phyloP scores from a whole-genome alignment of 1,140 invertebrate genomes.

The Neotoxoptera formosana region DNA sequence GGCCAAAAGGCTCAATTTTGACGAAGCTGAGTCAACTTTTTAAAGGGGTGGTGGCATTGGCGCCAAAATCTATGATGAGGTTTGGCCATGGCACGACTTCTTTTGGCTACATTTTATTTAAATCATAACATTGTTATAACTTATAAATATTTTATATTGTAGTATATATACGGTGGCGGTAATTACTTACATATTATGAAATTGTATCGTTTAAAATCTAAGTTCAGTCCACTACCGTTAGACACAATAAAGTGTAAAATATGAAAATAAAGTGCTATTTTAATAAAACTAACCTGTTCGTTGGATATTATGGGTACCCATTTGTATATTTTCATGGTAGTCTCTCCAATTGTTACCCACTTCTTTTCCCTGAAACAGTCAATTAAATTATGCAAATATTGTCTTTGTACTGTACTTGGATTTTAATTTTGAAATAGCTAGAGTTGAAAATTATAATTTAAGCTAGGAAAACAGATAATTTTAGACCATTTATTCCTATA shows the following conservation, averaged over 20 bases:
- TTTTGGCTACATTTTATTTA: no score
- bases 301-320: slow-evolving; percentile 91
- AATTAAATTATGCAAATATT: background rate
- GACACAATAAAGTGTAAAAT: background rate
- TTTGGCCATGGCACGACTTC: no score
- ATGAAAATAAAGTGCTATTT: slow-evolving; percentile 60
- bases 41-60: no score
- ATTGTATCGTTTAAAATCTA: no score
- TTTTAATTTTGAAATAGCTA: background rate
- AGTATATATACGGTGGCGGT: no score
- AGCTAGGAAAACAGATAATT: background rate
- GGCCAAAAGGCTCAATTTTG: no score
- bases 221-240: no score
- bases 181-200: no score
- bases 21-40: no score
- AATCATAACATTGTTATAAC: no score
- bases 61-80: no score
- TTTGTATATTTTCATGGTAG: slow-evolving; percentile 98
- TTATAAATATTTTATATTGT: no score
- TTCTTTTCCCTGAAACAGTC: slow-evolving; percentile 87
- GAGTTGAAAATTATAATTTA: background rate
- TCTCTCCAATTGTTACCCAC: slow-evolving; percentile 98
- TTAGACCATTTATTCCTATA: background rate
- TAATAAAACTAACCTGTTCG: slow-evolving; percentile 68
- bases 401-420: background rate